Conservation (phyloP, 1,140 invertebrate species). For the Drosophila bifasciata region DNA sequence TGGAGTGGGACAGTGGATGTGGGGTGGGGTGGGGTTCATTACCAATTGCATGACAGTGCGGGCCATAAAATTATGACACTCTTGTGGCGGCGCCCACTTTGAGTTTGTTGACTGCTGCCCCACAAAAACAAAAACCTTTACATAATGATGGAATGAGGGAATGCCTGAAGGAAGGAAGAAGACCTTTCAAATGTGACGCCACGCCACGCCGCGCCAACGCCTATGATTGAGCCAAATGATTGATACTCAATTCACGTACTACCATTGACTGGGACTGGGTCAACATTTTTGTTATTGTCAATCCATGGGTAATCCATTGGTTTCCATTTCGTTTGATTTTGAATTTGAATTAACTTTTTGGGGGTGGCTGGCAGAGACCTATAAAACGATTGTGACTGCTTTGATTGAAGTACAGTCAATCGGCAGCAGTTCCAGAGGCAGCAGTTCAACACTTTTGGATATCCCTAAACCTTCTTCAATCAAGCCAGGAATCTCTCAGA, state of each 20-base stretch:
- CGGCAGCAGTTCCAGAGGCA: slow-evolving; percentile 54
- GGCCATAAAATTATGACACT: slow-evolving; percentile 76
- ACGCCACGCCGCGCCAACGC: slow-evolving; percentile 17
- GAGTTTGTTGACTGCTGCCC: slow-evolving; percentile 64
- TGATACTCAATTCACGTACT: slow-evolving; percentile 47
- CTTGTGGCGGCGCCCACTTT: slow-evolving; percentile 50
- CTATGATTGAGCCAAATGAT: slow-evolving; percentile 14
- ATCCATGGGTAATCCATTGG: no score
- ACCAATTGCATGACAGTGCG: slow-evolving; percentile 48
- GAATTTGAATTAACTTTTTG: slow-evolving; percentile 26
- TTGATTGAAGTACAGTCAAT: slow-evolving; percentile 56
- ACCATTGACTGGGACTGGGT: slow-evolving; percentile 3
- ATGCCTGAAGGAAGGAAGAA: background rate
- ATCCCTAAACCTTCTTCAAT: slow-evolving; percentile 29
- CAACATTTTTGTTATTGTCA: no score
- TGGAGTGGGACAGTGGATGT: background rate
- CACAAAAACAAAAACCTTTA: slow-evolving; percentile 41
- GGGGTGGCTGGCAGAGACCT: slow-evolving; percentile 31
- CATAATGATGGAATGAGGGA: slow-evolving; percentile 55
- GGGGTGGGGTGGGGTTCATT: slow-evolving; percentile 22
- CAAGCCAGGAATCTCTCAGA: slow-evolving; percentile 77
- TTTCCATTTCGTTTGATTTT: slow-evolving; percentile 71
- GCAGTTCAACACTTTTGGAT: slow-evolving; percentile 63
- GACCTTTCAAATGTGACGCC: slow-evolving; percentile 50
- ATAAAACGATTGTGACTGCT: slow-evolving; percentile 63